phyloP scores from a whole-genome alignment of 2,888 invertebrate genomes.

The Biston stratarius region DNA sequence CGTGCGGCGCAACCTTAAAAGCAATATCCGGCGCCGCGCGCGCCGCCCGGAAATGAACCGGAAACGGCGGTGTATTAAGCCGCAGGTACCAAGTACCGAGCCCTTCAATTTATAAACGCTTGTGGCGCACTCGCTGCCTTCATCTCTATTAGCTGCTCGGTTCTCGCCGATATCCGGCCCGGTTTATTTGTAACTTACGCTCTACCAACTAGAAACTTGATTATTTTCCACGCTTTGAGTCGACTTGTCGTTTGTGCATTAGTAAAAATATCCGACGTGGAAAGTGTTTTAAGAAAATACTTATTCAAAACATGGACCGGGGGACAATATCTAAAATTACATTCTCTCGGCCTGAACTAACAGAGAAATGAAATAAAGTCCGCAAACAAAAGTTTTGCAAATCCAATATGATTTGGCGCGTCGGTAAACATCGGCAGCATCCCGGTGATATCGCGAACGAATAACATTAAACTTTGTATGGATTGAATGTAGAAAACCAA shows the following conservation, averaged over 20 bases:
- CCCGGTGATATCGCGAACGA: conserved; percentile 87
- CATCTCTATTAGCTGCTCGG: conserved; percentile 59
- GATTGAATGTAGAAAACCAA: conserved; percentile 87
- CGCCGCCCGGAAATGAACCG: conserved; percentile 86
- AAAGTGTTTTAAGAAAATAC: conserved; percentile 39
- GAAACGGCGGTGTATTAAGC: conserved; percentile 87
- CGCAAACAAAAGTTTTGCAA: conserved; percentile 86
- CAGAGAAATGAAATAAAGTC: conserved; percentile 85
- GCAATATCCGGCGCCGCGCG: conserved; percentile 87
- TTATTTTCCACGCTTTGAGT: conserved; percentile 17
- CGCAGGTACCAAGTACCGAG: conserved; percentile 76
- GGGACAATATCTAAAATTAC: conserved; percentile 81
- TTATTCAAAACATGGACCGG: conserved; percentile 60
- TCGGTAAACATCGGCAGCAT: conserved; percentile 86
- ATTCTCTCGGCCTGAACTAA: conserved; percentile 82
- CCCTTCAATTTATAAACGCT: conserved; percentile 86
- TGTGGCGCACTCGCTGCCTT: conserved; percentile 70
- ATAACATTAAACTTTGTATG: conserved; percentile 87
- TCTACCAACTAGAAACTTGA: conserved; percentile 33
- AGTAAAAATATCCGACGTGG: conserved; percentile 42
- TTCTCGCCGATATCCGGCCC: conserved; percentile 69
- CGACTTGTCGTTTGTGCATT: conserved; percentile 7
- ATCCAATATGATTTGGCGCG: conserved; percentile 87
- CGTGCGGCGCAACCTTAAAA: conserved; percentile 85
- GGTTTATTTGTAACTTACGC: conserved; percentile 79